phyloP scores from a whole-genome alignment of 1,140 invertebrate species.

The Drosophila navojoa region DNA sequence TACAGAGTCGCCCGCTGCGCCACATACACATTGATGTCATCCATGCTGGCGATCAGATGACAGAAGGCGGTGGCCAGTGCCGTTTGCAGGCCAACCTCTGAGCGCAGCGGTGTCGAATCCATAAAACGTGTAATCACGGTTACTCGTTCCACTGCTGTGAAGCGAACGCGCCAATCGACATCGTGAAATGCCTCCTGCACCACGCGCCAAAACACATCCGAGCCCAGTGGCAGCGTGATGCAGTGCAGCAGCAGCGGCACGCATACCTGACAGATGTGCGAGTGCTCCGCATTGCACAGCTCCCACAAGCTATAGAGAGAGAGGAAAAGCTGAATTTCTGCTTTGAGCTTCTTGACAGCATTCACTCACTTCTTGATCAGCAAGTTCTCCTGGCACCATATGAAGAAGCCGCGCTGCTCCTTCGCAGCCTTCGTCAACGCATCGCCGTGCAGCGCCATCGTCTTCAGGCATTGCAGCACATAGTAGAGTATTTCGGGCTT shows the following conservation, averaged over 20 bases:
- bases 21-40: slow-evolving; percentile 97
- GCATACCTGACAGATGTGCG: slow-evolving; percentile 94
- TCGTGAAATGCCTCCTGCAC: slow-evolving; percentile 97
- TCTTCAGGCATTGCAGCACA: slow-evolving; percentile 95
- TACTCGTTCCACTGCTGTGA: slow-evolving; percentile 96
- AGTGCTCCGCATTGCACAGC: slow-evolving; percentile 95
- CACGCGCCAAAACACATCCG: slow-evolving; percentile 97
- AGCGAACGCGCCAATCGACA: slow-evolving; percentile 94
- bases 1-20: slow-evolving; percentile 96
- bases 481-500: slow-evolving; percentile 97
- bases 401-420: slow-evolving; percentile 97
- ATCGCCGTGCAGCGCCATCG: slow-evolving; percentile 96
- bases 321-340: too few relatives aligned
- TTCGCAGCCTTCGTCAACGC: slow-evolving; percentile 93
- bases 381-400: slow-evolving; percentile 98
- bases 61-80: slow-evolving; percentile 98
- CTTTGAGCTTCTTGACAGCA: too few relatives aligned
- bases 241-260: slow-evolving; percentile 97
- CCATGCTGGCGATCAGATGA: slow-evolving; percentile 97
- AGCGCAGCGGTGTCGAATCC: slow-evolving; percentile 93
- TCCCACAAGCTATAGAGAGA: slow-evolving; percentile 93
- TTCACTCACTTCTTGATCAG: slow-evolving; percentile 94
- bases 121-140: slow-evolving; percentile 96
- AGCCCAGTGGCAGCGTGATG: slow-evolving; percentile 95
- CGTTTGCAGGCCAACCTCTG: slow-evolving; percentile 94